phyloP scores from a whole-genome alignment of 2,113 vertebrate genomes.

The Dinomys branickii region DNA sequence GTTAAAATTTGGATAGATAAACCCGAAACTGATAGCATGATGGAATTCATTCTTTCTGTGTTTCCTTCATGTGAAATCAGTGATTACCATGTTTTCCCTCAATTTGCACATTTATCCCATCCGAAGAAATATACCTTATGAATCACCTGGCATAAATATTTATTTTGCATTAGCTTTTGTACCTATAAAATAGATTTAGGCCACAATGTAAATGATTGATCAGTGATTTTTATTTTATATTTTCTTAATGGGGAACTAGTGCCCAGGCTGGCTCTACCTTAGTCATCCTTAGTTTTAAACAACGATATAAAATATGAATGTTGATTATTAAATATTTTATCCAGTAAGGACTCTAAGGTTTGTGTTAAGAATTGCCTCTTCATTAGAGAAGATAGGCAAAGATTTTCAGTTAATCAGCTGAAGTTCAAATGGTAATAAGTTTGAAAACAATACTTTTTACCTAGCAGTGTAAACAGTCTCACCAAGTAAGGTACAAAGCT shows the following conservation, averaged over 20 bases:
- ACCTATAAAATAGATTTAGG: background rate
- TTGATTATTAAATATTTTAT: constrained; percentile 55
- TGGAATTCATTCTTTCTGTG: constrained; percentile 38
- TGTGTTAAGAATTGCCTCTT: background rate
- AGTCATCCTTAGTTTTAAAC: background rate
- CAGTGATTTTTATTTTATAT: background rate
- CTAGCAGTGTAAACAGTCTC: background rate
- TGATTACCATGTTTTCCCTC: constrained; percentile 2
- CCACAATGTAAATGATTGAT: background rate
- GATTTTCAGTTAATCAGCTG: constrained; percentile 37
- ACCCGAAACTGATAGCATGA: constrained; percentile 69
- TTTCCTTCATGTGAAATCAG: constrained; percentile 42
- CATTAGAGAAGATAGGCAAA: constrained; percentile 54
- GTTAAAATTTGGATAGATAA: constrained; percentile 66
- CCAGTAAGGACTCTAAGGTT: constrained; percentile 33
- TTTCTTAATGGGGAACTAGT: background rate
- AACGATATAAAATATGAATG: background rate
- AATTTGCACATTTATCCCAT: background rate
- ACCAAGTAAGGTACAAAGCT: background rate
- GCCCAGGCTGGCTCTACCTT: background rate
- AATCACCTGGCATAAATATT: background rate
- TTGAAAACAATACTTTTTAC: constrained; percentile 33
- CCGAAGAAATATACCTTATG: constrained; percentile 17
- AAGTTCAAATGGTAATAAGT: constrained; percentile 47
- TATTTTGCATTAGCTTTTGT: background rate